Conservation (phyloP, 2,797 vertebrate genomes). For the Oreochromis mossambicus region DNA sequence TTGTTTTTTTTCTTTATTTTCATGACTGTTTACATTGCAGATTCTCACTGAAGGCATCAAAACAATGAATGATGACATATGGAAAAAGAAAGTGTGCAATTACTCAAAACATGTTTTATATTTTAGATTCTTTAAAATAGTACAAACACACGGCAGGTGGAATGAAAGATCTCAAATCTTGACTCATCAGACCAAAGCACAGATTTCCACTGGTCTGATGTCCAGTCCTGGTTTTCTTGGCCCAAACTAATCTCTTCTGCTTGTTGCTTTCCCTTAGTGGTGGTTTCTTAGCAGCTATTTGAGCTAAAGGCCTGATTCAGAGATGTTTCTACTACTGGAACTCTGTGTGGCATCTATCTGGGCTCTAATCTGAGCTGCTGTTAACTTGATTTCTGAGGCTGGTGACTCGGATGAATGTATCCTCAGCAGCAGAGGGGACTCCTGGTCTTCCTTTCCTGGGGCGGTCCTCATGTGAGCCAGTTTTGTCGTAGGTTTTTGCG, state of each 20-base stretch:
- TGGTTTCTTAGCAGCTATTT: neutral
- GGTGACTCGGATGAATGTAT: neutral
- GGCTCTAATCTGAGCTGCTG: neutral
- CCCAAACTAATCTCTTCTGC: neutral
- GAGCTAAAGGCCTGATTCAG: neutral
- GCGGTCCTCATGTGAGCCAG: neutral
- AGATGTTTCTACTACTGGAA: neutral
- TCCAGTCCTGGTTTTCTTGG: neutral
- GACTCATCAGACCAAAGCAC: neutral
- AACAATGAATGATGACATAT: neutral
- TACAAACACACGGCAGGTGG: neutral
- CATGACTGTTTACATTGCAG: neutral
- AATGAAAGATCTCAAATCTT: neutral
- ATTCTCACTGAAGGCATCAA: neutral
- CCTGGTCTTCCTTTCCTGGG: neutral
- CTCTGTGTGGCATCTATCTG: neutral
- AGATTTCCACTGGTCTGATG: neutral
- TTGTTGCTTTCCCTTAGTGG: neutral
- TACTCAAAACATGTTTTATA: neutral
- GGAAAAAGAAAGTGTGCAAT: neutral
- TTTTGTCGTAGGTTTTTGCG: neutral
- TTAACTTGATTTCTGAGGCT: neutral
- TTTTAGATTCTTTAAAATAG: neutral
- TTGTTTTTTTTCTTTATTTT: rapidly evolving
- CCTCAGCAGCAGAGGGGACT: neutral